These are phyloP conservation scores for Gortyna flavago DNA, from an alignment of 2,888 invertebrate species.

Conservation along the genomic window DNA sequence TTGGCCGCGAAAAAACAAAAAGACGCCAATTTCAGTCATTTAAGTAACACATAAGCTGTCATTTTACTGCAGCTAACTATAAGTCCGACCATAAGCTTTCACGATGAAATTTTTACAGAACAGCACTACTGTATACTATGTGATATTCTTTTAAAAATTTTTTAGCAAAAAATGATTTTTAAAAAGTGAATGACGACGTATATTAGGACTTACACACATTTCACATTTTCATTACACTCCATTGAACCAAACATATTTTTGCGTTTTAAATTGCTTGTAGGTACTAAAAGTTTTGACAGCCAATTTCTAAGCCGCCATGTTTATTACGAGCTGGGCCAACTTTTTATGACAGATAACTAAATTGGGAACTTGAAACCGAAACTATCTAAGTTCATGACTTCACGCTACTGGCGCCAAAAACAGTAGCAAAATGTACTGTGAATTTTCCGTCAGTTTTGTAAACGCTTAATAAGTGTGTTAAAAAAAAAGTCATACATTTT, in stretches of 20 bases:
- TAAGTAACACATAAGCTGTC: too few species aligned
- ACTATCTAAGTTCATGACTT: slow-evolving; percentile 9
- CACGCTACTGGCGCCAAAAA: slow-evolving; percentile 10
- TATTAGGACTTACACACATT: background rate
- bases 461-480: too few species aligned
- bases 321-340: background rate
- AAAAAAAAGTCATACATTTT: too few species aligned
- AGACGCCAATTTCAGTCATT: too few species aligned
- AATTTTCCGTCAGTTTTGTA: slow-evolving; percentile 20
- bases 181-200: background rate
- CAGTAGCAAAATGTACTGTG: slow-evolving; percentile 8
- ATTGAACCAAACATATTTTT: slow-evolving; percentile 5
- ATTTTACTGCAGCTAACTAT: too few species aligned
- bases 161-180: background rate
- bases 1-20: too few species aligned
- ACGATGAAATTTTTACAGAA: background rate
- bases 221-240: background rate
- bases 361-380: slow-evolving; percentile 8
- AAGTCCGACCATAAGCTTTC: too few species aligned
- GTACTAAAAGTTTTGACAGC: slow-evolving; percentile 34
- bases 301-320: slow-evolving; percentile 31
- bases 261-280: background rate
- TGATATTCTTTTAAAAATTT: background rate
- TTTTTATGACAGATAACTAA: slow-evolving; percentile 27
- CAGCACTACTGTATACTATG: background rate